Percentiles rank a stretch among this genome's conserved stretches.
Evolutionary conservation across 1,140 invertebrate species (phyloP).

Genomic region (Lasioglossum baleicum): DNA sequence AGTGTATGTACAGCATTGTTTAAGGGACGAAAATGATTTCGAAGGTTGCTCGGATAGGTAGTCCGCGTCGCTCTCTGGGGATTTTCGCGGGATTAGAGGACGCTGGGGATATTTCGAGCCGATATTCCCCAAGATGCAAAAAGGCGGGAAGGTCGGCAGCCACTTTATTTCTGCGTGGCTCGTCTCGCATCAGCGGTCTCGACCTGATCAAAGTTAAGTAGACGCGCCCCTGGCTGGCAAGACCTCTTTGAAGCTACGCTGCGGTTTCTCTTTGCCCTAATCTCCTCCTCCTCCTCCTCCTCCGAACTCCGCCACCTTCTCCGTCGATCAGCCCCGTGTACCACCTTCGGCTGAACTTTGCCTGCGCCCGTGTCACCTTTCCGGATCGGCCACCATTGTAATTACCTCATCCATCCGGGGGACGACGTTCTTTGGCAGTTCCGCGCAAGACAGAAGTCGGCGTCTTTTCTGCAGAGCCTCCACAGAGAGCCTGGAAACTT

Average conservation of each 20-base stretch:
- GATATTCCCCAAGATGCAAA: slow-evolving; percentile 71
- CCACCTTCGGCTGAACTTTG: slow-evolving; percentile 54
- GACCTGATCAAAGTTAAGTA: slow-evolving; percentile 80
- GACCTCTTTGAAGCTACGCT: slow-evolving; percentile 75
- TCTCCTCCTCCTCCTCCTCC: slow-evolving; percentile 51
- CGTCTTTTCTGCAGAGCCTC: background rate
- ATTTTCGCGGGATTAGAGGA: background rate
- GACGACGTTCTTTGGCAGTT: slow-evolving; percentile 17
- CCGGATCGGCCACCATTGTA: slow-evolving; percentile 62
- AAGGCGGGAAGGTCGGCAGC: slow-evolving; percentile 61
- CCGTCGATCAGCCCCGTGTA: slow-evolving; percentile 49
- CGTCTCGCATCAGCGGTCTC: slow-evolving; percentile 76
- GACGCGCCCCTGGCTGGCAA: slow-evolving; percentile 73
- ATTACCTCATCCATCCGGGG: slow-evolving; percentile 66
- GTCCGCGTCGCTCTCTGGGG: background rate
- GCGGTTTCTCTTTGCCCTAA: slow-evolving; percentile 76
- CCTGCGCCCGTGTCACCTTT: slow-evolving; percentile 54
- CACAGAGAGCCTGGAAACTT: background rate
- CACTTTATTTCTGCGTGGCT: slow-evolving; percentile 67
- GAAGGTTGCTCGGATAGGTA: background rate
- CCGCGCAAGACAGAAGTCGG: background rate
- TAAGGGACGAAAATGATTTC: too few relatives aligned
- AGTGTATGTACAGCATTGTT: too few relatives aligned
- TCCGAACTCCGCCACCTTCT: slow-evolving; percentile 20
- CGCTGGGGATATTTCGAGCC: slow-evolving; percentile 29